Conservation (phyloP, 1,140 invertebrate genomes). For the Parapsyche elsis region DNA sequence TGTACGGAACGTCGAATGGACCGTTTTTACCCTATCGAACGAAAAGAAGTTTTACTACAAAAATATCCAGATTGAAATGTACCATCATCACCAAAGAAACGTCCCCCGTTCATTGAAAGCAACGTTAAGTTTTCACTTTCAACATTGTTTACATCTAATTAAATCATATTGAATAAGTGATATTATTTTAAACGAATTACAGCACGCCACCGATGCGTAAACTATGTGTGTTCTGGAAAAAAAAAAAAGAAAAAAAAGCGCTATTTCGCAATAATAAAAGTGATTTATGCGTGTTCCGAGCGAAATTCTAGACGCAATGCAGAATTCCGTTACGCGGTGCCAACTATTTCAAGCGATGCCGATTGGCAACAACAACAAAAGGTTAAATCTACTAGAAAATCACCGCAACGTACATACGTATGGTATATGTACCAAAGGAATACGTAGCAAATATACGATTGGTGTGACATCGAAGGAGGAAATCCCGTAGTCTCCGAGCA, state of each 20-base stretch:
- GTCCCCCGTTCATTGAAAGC: too few species aligned
- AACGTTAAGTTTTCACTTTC: too few species aligned
- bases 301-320: conserved; percentile 27
- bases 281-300: conserved; percentile 27
- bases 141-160: too few species aligned
- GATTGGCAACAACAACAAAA: conserved; percentile 31
- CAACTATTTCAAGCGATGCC: conserved; percentile 11
- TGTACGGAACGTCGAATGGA: too few species aligned
- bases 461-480: background rate
- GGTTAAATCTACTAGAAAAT: conserved; percentile 26
- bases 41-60: too few species aligned
- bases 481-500: background rate
- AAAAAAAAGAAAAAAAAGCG: background rate
- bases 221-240: too few species aligned
- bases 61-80: too few species aligned
- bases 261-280: conserved; percentile 17
- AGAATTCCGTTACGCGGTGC: conserved; percentile 23
- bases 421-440: background rate
- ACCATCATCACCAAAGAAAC: too few species aligned
- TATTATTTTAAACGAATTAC: too few species aligned
- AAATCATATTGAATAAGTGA: too few species aligned
- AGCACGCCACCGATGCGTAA: too few species aligned
- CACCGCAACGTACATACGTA: background rate
- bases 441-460: background rate
- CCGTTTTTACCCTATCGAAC: too few species aligned